Evolutionary conservation across 1,140 invertebrate species (phyloP).

Genomic region (Brachionus calyciflorus): DNA sequence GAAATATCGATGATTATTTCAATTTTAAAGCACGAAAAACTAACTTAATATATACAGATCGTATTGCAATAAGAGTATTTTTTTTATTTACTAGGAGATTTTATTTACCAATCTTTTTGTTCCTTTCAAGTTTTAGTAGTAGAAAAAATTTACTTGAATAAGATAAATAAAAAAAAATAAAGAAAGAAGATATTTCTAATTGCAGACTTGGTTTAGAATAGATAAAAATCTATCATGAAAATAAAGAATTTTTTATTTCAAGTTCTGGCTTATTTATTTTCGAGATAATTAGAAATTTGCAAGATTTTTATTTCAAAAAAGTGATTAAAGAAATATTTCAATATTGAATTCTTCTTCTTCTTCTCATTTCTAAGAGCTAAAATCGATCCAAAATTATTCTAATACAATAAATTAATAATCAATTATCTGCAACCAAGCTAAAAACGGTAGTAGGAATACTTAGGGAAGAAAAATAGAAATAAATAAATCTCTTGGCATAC

Average conservation of each 20-base stretch:
- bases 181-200: constrained; percentile 6
- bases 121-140: not conserved
- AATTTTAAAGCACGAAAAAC: no score
- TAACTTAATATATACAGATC: no score
- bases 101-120: no score
- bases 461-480: no score
- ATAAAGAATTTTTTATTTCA: not conserved
- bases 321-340: not conserved
- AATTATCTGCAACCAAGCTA: not conserved
- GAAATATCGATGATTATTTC: no score
- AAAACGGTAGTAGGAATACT: no score
- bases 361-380: no score
- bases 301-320: not conserved
- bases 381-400: constrained; percentile 16
- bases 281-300: constrained; percentile 14
- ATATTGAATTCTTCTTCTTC: not conserved
- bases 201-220: constrained; percentile 32
- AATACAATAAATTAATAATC: constrained; percentile 1
- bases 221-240: not conserved
- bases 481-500: not conserved
- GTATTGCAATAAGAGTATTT: no score
- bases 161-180: not conserved
- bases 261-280: constrained; percentile 32
- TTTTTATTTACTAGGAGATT: no score
- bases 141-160: not conserved